phyloP scores from a whole-genome alignment of 2,888 invertebrate species.

The Unio pictorum region DNA sequence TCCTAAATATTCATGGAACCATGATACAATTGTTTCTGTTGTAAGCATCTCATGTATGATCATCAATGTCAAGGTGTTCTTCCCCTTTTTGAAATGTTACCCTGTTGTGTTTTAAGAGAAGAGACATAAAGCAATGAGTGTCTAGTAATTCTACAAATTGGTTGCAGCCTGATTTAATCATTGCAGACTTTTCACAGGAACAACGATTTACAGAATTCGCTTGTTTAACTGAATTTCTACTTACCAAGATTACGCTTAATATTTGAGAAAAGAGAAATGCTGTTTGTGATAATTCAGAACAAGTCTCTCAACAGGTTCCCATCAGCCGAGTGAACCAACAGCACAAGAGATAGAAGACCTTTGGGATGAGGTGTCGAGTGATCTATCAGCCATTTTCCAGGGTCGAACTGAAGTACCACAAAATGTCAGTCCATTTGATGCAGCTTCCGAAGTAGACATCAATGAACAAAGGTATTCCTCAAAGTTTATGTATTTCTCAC shows the following conservation, averaged over 20 bases:
- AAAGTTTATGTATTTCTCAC: not conserved
- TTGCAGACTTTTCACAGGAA: too few relatives aligned
- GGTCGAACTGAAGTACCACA: conserved; percentile 73
- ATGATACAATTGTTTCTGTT: too few relatives aligned
- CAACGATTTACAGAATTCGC: too few relatives aligned
- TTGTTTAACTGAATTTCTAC: too few relatives aligned
- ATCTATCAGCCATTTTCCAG: conserved; percentile 71
- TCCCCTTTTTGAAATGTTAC: too few relatives aligned
- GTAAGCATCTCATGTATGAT: too few relatives aligned
- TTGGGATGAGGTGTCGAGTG: conserved; percentile 71
- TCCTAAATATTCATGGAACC: too few relatives aligned
- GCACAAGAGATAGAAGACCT: conserved; percentile 67
- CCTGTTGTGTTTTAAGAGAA: too few relatives aligned
- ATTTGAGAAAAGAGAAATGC: not conserved
- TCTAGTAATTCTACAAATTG: too few relatives aligned
- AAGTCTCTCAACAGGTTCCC: conserved; percentile 14
- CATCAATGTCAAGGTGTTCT: too few relatives aligned
- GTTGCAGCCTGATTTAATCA: too few relatives aligned
- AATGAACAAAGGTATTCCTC: conserved; percentile 87
- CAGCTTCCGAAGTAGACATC: conserved; percentile 85
- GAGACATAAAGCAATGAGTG: too few relatives aligned
- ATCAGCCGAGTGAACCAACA: conserved; percentile 29
- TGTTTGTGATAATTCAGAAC: not conserved
- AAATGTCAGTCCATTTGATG: conserved; percentile 75
- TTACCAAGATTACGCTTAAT: not conserved